phyloP scores from a whole-genome alignment of 2,888 invertebrate species.

The Bombylius major region DNA sequence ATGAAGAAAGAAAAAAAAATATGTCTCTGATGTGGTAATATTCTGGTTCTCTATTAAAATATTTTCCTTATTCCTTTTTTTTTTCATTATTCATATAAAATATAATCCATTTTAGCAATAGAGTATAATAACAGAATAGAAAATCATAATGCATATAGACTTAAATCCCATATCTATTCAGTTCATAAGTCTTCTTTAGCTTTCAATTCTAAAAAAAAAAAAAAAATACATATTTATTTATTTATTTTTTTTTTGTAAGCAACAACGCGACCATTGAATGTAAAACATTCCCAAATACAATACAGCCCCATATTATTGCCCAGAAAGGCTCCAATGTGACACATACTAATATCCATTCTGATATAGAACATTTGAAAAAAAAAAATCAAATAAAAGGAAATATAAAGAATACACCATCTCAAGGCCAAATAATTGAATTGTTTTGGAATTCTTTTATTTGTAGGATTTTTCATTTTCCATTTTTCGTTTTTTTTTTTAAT shows the following conservation, averaged over 20 bases:
- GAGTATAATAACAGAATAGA: not conserved
- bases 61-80: not conserved
- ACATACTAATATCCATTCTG: too few relatives aligned
- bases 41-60: constrained; percentile 4
- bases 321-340: too few relatives aligned
- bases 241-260: too few relatives aligned
- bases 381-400: not conserved
- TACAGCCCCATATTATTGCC: too few relatives aligned
- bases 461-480: not conserved
- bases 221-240: too few relatives aligned
- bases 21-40: constrained; percentile 2
- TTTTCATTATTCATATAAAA: too few relatives aligned
- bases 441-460: constrained; percentile 3
- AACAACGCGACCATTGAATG: too few relatives aligned
- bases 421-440: constrained; percentile 11
- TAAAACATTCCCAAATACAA: too few relatives aligned
- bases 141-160: not conserved
- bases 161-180: constrained; percentile 3
- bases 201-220: not conserved
- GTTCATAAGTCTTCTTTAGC: not conserved
- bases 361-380: too few relatives aligned
- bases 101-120: not conserved
- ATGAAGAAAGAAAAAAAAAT: too few relatives aligned
- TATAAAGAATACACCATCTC: constrained; percentile 3
- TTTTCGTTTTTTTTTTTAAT: not conserved